phyloP scores from a whole-genome alignment of 2,888 invertebrate genomes.

The Bembecia ichneumoniformis region DNA sequence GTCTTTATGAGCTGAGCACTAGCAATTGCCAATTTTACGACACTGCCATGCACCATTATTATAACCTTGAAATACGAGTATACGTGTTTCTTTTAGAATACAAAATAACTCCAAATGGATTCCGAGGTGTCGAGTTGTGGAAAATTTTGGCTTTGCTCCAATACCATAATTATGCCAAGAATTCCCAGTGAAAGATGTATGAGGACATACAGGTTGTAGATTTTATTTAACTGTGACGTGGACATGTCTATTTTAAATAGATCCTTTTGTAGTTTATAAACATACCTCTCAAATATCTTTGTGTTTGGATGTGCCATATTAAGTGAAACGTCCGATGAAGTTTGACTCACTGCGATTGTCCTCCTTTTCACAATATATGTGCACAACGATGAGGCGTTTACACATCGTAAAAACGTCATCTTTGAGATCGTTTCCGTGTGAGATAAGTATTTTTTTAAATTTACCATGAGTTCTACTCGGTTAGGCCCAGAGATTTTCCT shows the following conservation, averaged over 20 bases:
- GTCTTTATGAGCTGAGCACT: slow-evolving; percentile 23
- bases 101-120: slow-evolving; percentile 9
- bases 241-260: background rate
- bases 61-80: slow-evolving; percentile 21
- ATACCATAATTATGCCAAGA: slow-evolving; percentile 17
- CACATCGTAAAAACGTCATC: background rate
- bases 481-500: background rate
- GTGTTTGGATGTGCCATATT: too few relatives aligned
- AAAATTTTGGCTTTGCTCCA: slow-evolving; percentile 27
- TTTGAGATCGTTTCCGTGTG: background rate
- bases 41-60: slow-evolving; percentile 10
- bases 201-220: background rate
- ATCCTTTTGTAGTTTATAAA: background rate
- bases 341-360: too few relatives aligned
- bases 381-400: too few relatives aligned
- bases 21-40: slow-evolving; percentile 20
- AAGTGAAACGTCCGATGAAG: too few relatives aligned
- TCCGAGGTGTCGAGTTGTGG: slow-evolving; percentile 8
- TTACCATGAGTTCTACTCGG: background rate
- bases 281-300: background rate
- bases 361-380: too few relatives aligned
- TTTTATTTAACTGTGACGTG: background rate
- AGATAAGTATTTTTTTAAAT: background rate
- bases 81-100: slow-evolving; percentile 12
- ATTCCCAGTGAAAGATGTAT: background rate